Conservation (phyloP, 2,113 vertebrate species). For the Pseudorhombus dupliciocellatus region DNA sequence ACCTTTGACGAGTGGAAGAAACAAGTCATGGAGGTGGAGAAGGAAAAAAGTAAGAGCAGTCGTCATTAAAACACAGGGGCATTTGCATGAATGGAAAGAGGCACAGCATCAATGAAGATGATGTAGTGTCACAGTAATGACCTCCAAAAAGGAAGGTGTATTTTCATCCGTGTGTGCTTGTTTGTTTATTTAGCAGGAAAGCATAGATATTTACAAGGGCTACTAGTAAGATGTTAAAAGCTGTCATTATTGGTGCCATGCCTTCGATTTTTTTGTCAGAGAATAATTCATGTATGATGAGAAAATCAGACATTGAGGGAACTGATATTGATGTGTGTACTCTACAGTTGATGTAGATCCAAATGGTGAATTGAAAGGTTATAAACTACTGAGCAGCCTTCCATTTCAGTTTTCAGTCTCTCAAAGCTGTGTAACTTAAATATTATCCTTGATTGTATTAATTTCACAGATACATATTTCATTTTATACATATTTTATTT, state of each 20-base stretch:
- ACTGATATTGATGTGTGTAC: too few relatives aligned
- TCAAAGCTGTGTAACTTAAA: neutral
- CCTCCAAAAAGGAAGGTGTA: neutral
- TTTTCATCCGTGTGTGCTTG: neutral
- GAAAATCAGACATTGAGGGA: too few relatives aligned
- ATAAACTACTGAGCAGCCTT: neutral
- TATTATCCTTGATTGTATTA: neutral
- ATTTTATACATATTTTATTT: too few relatives aligned
- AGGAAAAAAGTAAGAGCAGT: slow-evolving; percentile 92
- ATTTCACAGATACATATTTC: neutral
- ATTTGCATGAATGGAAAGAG: neutral
- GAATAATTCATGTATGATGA: neutral
- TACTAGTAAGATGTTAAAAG: too few relatives aligned
- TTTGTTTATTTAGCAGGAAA: neutral
- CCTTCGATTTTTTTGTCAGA: neutral
- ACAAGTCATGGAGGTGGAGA: slow-evolving; percentile 98
- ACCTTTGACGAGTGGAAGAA: slow-evolving; percentile 99
- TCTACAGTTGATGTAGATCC: too few relatives aligned
- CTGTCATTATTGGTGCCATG: neutral
- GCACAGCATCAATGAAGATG: neutral
- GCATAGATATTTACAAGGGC: neutral
- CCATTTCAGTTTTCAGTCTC: neutral
- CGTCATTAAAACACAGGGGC: neutral
- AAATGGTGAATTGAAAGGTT: too few relatives aligned
- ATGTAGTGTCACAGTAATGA: neutral